A percentile compares a stretch with the other conserved stretches of the same genome.
phyloP scores from a whole-genome alignment of 2,888 invertebrate genomes.

The Acrobasis suavella region DNA sequence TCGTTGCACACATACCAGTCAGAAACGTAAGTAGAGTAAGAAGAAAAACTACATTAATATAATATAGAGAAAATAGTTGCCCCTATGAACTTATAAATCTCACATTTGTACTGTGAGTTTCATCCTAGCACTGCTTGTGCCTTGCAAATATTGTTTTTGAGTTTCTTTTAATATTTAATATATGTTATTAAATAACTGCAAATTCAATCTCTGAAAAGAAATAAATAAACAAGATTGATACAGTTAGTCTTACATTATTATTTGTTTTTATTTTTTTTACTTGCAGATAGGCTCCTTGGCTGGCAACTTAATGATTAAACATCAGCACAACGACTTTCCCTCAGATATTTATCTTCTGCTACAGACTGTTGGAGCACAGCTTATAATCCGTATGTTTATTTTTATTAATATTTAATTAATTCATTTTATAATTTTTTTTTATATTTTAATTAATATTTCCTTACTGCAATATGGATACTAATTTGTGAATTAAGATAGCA shows the following conservation, averaged over 20 bases:
- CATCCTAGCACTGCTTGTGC: too few relatives aligned
- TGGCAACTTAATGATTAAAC: slow-evolving; percentile 87
- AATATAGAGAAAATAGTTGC: too few relatives aligned
- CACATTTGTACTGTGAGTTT: not conserved
- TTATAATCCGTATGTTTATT: slow-evolving; percentile 30
- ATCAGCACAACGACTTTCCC: slow-evolving; percentile 85
- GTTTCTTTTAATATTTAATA: too few relatives aligned
- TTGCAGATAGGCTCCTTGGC: slow-evolving; percentile 84
- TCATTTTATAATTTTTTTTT: too few relatives aligned
- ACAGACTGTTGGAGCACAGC: slow-evolving; percentile 53
- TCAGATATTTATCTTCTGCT: slow-evolving; percentile 85
- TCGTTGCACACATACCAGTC: slow-evolving; percentile 86
- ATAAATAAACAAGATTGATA: too few relatives aligned
- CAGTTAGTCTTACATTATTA: not conserved
- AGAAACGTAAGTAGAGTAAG: slow-evolving; percentile 84
- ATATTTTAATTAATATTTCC: too few relatives aligned
- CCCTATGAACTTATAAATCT: not conserved
- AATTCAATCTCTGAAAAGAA: too few relatives aligned
- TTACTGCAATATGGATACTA: too few relatives aligned
- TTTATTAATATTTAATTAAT: not conserved
- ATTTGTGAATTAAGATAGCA: too few relatives aligned
- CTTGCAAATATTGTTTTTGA: too few relatives aligned
- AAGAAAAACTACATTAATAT: too few relatives aligned
- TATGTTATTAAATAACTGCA: too few relatives aligned
- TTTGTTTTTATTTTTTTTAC: not conserved